These are phyloP conservation scores for Hyperoodon ampullatus DNA, from an alignment of 2,113 vertebrate species.

Conservation along the genomic window DNA sequence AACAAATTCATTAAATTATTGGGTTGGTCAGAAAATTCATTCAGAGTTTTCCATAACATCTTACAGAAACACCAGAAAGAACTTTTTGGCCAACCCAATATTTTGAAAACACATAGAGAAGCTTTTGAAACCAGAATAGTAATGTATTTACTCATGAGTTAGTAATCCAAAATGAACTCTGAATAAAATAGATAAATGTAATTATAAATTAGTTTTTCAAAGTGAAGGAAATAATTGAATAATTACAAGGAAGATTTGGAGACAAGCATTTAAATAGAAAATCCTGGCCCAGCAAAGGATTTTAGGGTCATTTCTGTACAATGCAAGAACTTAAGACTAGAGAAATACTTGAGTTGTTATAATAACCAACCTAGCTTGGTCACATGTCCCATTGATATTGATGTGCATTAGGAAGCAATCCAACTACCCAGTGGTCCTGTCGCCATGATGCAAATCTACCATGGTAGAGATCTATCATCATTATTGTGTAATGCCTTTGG, in stretches of 20 bases:
- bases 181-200: background rate
- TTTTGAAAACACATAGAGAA: background rate
- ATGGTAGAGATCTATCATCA: background rate
- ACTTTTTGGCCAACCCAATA: too few relatives aligned
- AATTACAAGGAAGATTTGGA: background rate
- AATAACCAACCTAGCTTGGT: background rate
- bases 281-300: background rate
- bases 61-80: too few relatives aligned
- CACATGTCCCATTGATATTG: background rate
- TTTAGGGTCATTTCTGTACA: background rate
- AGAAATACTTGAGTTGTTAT: background rate
- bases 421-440: background rate
- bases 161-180: constrained; percentile 1
- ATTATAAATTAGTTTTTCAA: background rate
- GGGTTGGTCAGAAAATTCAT: too few relatives aligned
- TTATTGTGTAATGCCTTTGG: background rate
- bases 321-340: background rate
- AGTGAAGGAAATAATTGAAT: background rate
- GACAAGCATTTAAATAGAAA: background rate
- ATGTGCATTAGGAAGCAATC: background rate
- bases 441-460: rapidly evolving
- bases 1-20: background rate
- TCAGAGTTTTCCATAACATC: too few relatives aligned
- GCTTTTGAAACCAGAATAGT: background rate
- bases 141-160: background rate